Evolutionary conservation across 2,797 vertebrate genomes (phyloP), one percentile per base, ranked within the genome.

Genomic region (Oceanodroma leucorhoa): DNA sequence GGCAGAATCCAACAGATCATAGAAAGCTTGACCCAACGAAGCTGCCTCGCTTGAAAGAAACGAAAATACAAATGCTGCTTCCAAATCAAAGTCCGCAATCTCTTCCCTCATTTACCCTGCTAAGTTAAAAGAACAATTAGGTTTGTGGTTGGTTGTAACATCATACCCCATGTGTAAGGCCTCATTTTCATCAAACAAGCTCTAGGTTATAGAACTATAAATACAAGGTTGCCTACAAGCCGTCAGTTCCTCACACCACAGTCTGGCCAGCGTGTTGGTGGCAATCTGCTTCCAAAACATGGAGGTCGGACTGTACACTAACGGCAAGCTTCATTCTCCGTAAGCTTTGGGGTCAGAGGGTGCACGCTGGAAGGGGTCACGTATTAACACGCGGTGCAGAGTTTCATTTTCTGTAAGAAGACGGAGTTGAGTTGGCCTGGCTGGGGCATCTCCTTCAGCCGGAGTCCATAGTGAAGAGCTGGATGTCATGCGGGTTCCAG

Each of bases 391-490:
- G 14, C 40, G 14, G 73, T 48, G 70, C 9, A 5, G 92, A 85
- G 88, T 75, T 65, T 88, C 0, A 0, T 2, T 38, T 81, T 72
- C 55, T 34, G 61, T 61, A 5, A 53, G 69, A 62, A 50, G 40
- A 54, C 2, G 7, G 66, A 38, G 83, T 2, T 57, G 85, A 70
- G 41, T 8, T 12, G 62, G 27, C 7, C 11, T 23, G 75, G 69
- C 29, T 1, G 5, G 34, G 46, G 7, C 32, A 10, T 2, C 19
- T 65, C 57, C 65, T 73, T 99, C 98, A 99, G 96, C 99, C 98
- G 0, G 99, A 99, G 97, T 99, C 99, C 99, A 99, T 99, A 10
- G 99, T 98, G 97, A 99, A 99, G 85, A 99, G 98, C 98, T 99
- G 99, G 83, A 99, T 98, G 97, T 98, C 98, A 20, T 98, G 99